Conservation (phyloP, 2,113 vertebrate genomes). For the Microtus montanus region DNA sequence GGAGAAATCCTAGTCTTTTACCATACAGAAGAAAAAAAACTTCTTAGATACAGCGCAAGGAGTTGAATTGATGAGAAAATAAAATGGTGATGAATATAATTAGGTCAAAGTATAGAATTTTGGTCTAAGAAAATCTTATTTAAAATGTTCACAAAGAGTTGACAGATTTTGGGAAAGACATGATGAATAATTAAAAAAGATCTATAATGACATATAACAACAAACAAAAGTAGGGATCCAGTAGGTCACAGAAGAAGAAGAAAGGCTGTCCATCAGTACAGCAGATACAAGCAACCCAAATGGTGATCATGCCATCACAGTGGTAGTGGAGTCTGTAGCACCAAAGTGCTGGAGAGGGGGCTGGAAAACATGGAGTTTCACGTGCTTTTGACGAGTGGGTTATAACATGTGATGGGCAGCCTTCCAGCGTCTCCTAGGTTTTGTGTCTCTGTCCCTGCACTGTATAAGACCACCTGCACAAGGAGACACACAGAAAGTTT, state of each 20-base stretch:
- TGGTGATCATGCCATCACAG: rapidly evolving
- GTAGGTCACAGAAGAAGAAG: neutral
- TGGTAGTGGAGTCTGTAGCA: rapidly evolving
- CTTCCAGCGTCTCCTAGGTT: neutral
- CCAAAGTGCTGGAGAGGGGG: rapidly evolving
- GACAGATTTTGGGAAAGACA: neutral
- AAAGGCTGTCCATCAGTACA: neutral
- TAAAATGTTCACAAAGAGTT: too few relatives aligned
- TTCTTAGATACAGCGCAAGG: neutral
- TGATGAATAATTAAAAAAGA: too few relatives aligned
- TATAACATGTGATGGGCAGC: neutral
- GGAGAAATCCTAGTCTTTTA: neutral
- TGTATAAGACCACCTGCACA: rapidly evolving
- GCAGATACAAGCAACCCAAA: neutral
- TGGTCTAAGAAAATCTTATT: neutral
- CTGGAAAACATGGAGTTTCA: neutral
- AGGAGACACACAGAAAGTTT: neutral
- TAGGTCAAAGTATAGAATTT: neutral
- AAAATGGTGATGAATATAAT: neutral
- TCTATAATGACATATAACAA: too few relatives aligned
- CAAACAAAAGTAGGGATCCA: neutral
- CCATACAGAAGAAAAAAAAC: neutral
- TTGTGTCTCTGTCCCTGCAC: neutral
- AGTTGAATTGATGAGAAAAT: too few relatives aligned
- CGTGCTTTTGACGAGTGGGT: neutral